Percentiles rank a stretch among this genome's conserved stretches.
These are phyloP conservation scores for Butorides virescens DNA, from an alignment of 2,113 vertebrate species.

Conservation along the genomic window DNA sequence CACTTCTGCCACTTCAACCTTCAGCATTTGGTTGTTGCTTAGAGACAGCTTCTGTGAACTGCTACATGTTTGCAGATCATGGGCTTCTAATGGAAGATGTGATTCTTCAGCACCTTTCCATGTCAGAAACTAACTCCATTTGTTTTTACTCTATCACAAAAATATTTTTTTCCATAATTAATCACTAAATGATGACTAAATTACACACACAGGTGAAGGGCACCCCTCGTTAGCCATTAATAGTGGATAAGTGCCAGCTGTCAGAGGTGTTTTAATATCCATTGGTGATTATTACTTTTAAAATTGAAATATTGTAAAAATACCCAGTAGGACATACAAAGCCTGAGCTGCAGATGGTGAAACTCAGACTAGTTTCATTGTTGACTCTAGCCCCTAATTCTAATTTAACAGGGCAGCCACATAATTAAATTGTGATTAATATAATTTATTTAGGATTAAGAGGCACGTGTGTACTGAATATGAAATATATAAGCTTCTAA, in stretches of 20 bases:
- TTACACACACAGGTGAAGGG: background rate
- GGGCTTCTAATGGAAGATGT: background rate
- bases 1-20: background rate
- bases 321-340: background rate
- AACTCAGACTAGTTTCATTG: background rate
- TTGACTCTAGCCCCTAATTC: background rate
- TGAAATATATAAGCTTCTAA: background rate
- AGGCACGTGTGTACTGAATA: background rate
- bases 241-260: background rate
- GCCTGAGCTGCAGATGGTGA: background rate
- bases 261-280: constrained; percentile 10
- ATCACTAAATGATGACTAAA: background rate
- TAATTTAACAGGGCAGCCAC: background rate
- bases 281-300: background rate
- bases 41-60: background rate
- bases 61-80: background rate
- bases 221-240: background rate
- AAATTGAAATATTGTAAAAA: constrained; percentile 14
- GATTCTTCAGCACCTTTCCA: background rate
- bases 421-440: constrained; percentile 35
- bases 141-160: background rate
- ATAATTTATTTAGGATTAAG: constrained; percentile 37
- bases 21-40: background rate
- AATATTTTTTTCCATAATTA: background rate
- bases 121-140: background rate